Evolutionary conservation across 2,888 invertebrate genomes (phyloP), one percentile per base, ranked within the genome.

Genomic region (Zaprionus bogoriensis): DNA sequence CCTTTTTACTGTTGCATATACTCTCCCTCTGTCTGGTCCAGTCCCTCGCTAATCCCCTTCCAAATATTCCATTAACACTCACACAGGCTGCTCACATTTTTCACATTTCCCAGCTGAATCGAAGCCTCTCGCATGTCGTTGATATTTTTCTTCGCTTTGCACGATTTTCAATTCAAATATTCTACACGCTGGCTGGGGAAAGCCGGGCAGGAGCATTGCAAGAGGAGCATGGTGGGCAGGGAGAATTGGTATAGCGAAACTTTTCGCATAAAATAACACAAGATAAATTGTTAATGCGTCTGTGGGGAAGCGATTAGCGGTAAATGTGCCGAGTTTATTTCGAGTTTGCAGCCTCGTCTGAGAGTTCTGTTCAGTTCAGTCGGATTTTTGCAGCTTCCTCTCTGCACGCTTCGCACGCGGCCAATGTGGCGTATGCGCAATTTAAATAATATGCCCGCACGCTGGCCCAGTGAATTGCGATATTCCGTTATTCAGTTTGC

Each of bases 261-360:
- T 84, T 84, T 84, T 81, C 84, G 71, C 77, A 86, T 88, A 87
- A 88, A 86, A 88, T 80, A 83, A 74, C 73, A 70, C 67, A 88
- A 88, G 85, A 86, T 86, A 86, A 87, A 87, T 88, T 87, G 86
- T 86, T 86, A 88, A 87, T 88, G 88, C 76, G 85, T 86, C 87
- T 88, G 77, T 83, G 71, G 85, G 85, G 85, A 88, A 76, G 83
- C 86, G 88, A 88, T 86, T 86, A 85, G 88, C 76, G 83, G 83
- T 76, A 76, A 88, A 86, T 85, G 87, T 82, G 77, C 72, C 51
- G 78, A 78, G 84, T 82, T 87, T 81, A 83, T 78, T 62, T 79
- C 60, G 47, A 72, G 59, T 82, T 79, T 45, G 32, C 42, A 51
- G 36, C 53, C 28, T 25, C 58, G 52, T 69, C 61, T 42, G 32